phyloP scores from a whole-genome alignment of 2,888 invertebrate species.

The Calliphora vomitoria region DNA sequence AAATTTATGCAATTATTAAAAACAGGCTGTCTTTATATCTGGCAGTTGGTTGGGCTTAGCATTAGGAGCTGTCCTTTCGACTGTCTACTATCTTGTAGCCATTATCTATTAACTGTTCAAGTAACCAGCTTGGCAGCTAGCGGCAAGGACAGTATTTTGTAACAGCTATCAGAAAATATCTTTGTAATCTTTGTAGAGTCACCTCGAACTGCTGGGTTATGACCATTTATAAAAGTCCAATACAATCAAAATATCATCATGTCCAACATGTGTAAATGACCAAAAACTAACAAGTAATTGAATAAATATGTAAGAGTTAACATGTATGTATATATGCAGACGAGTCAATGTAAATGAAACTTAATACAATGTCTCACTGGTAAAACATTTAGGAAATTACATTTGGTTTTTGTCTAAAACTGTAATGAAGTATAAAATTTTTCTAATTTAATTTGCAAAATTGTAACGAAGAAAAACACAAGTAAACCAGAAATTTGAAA shows the following conservation, averaged over 20 bases:
- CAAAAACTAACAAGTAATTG: constrained; percentile 52
- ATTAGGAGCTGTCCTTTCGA: too few relatives aligned
- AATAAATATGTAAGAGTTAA: constrained; percentile 19
- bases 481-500: constrained; percentile 27
- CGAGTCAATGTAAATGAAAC: constrained; percentile 18
- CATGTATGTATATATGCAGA: neutral
- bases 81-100: too few relatives aligned
- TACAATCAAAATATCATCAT: constrained; percentile 55
- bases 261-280: constrained; percentile 63
- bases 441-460: constrained; percentile 60
- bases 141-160: too few relatives aligned
- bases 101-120: too few relatives aligned
- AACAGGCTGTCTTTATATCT: too few relatives aligned
- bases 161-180: too few relatives aligned
- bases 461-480: neutral
- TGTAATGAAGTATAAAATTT: constrained; percentile 67
- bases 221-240: constrained; percentile 18
- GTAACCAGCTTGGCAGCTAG: too few relatives aligned
- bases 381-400: constrained; percentile 70
- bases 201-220: neutral
- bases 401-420: constrained; percentile 68
- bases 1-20: too few relatives aligned
- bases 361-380: constrained; percentile 47
- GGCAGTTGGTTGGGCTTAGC: too few relatives aligned
- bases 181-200: neutral